These are phyloP conservation scores for Regulus satrapa DNA, from an alignment of 2,113 vertebrate genomes.

Conservation along the genomic window DNA sequence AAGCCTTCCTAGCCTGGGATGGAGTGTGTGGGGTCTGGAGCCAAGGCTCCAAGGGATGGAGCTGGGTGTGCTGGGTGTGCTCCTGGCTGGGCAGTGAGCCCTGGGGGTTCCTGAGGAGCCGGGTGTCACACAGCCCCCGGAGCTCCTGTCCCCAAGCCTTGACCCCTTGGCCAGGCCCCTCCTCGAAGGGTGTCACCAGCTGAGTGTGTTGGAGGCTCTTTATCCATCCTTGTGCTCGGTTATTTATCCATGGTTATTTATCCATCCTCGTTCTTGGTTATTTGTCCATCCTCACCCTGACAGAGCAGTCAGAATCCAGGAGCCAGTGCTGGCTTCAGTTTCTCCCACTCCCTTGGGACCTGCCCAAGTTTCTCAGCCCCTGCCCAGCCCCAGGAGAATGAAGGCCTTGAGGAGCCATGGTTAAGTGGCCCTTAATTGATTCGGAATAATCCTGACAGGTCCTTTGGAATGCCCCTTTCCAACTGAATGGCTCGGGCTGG, in stretches of 20 bases:
- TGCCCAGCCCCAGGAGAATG: not conserved
- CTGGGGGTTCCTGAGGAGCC: not conserved
- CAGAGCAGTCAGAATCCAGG: not conserved
- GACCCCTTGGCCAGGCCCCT: not conserved
- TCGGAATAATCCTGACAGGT: slow-evolving; percentile 32
- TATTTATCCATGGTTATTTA: not conserved
- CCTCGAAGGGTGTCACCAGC: not conserved
- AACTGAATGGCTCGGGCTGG: not conserved
- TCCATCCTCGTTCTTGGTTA: not conserved
- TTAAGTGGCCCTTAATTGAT: slow-evolving; percentile 30
- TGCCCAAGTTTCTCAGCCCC: not conserved
- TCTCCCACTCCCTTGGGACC: not conserved
- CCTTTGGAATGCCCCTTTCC: slow-evolving; percentile 5
- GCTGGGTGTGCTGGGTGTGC: too few species aligned
- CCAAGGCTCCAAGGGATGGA: not conserved
- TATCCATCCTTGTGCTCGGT: not conserved
- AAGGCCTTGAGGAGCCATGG: slow-evolving; percentile 12
- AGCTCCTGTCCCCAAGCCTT: not conserved
- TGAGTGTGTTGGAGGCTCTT: not conserved
- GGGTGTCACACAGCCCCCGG: not conserved
- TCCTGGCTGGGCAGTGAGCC: not conserved
- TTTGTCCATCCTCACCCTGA: not conserved
- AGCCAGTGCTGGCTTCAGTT: not conserved
- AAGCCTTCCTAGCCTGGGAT: not conserved
- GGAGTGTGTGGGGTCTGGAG: not conserved